Evolutionary conservation across 2,888 invertebrate species (phyloP), one percentile per base, ranked within the genome.

Genomic region (Nymphalis c-album): DNA sequence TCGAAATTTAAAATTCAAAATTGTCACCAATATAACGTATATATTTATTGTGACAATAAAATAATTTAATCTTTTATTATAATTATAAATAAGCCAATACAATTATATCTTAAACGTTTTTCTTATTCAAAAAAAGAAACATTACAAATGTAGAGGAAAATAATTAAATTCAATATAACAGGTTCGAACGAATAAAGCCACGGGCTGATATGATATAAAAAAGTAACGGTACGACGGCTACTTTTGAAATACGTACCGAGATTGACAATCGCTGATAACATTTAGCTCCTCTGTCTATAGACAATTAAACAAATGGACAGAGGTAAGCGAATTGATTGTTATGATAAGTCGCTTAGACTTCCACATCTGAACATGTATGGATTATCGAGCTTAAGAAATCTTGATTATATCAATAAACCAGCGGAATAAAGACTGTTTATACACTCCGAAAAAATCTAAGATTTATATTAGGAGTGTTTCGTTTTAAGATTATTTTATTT

Each of bases 251-350:
- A 51, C 46, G 61, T 63, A 68, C 50, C 67, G 72, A 88, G 91
- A 91, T 91, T 89, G 90, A 91, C 89, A 90, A 86, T 80, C 81
- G 80, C 81, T 79, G 91, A 91, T 91, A 91, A 91, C 84, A 87
- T 87, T 86, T 86, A 85, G 85, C 86, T 82, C 86, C 81, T 77
- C 79, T 80, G 85, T 85, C 86, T 85, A 85, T 83, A 81, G 83
- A 79, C 88, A 86, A 89, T 90, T 89, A 89, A 87, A 90, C 87
- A 91, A 88, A 90, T 84, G 87, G 91, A 90, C 89, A 86, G 85
- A 80, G 77, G 82, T 82, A 81, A 83, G 81, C 81, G 81, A 87
- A 90, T 87, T 87, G 90, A 91, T 91, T 86, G 82, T 85, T 88
- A 77, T 85, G 89, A 90, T 91, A 89, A 86, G 84, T 89, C 84